Base-by-base conservation (phyloP, 2,113 vertebrate species). In the Polypterus senegalus region DNA sequence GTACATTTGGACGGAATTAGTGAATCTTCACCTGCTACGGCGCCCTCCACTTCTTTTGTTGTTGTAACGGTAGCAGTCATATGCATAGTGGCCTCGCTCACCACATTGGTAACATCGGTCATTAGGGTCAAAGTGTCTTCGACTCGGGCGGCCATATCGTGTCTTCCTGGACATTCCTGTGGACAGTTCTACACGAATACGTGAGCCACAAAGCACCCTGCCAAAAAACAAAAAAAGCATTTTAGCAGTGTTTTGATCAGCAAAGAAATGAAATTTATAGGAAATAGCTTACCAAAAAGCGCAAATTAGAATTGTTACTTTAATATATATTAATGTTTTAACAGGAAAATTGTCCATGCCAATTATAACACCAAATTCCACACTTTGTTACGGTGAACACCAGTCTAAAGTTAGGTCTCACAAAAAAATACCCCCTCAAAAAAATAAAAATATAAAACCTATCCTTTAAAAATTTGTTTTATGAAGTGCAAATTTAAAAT, bases 91-190 rank as follows among this genome's bases (percentile, higher is more conserved):
- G 57, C 87, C 87, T 1, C 78, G 68, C 60, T 89, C 86, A 2
- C 87, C 87, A 58, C 87, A 89, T 71, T 89, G 86, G 68, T 89
- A 89, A 60, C 87, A 89, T 1, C 86, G 77, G 27, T 89, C 87
- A 3, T 81, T 82, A 43, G 87, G 87, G 67, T 89, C 87, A 51
- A 89, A 89, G 64, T 84, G 84, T n/a, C 87, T 80, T 2, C 87
- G 77, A 47, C 83, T 86, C 5, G 85, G 86, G 3, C 86, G 83
- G 3, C 87, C 87, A 51, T 73, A 75, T 0, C 85, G 82, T 4
- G 84, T 81, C 63, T 88, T 88, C 67, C 86, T 76, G 57, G 84
- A 85, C 63, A 88, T 71, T 47, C 87, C 87, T 0, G 80, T 88
- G 0, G 87, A 88, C 79, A 89, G 68, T 67, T 89, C 87, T 4